Base-by-base conservation (phyloP, 2,888 invertebrate species). In the Gymnoscelis rufifasciata region DNA sequence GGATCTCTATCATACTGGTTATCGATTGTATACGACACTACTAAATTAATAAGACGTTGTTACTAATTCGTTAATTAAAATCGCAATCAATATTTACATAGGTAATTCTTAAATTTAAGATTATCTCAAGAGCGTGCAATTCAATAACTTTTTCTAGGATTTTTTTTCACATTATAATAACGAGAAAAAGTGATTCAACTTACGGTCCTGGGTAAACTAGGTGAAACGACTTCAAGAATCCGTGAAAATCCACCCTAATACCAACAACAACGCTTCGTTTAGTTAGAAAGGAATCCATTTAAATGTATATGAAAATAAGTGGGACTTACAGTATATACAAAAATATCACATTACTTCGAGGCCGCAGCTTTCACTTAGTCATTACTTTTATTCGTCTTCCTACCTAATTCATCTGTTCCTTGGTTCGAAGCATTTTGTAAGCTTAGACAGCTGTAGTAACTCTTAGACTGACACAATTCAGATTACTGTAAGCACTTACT, bases 281-380 rank as follows among this genome's bases (percentile, higher is more conserved):
- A 71, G 76, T 80, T 77, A 69, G 66, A 84, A 86, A 83, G 74
- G 72, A 86, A 83, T 78, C 82, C 80, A 82, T 86, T 86, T 84
- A 87, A 87, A 88, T 84, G 83, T 88, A 74, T 87, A 87, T 76
- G 88, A 88, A 88, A 88, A 88, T 87, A 87, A 88, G 77, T 84
- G 77, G 80, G 83, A 84, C 88, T 88, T 86, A 88, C 84, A 86
- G 82, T 86, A 87, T 88, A 84, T 88, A 88, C 88, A 88, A 87
- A 88, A 87, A 88, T 88, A 88, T 88, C 88, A 88, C 88, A 88
- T 83, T 83, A 87, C 83, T 84, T 87, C 84, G 87, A 88, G 88
- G 88, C 88, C 88, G 88, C 88, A 87, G 87, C 88, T 87, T 88
- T 84, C 82, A 82, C 83, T 86, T 82, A 87, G 76, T 83, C 69